phyloP scores from a whole-genome alignment of 2,113 vertebrate genomes.

The Gyps fulvus region DNA sequence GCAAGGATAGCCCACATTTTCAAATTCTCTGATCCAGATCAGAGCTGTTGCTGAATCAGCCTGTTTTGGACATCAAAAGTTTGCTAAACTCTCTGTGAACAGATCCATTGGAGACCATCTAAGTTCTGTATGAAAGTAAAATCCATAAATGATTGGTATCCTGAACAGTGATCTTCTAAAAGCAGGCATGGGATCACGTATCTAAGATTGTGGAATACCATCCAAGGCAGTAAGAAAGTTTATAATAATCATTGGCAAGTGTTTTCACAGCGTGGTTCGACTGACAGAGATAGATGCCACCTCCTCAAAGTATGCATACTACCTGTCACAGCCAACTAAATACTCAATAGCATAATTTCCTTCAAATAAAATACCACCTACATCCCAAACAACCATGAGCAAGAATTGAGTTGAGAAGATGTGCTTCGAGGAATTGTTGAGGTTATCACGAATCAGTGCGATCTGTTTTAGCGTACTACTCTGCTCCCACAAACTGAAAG shows the following conservation, averaged over 20 bases:
- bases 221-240: neutral
- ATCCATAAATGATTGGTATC: neutral
- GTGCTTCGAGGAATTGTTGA: neutral
- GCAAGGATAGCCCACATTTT: neutral
- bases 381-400: neutral
- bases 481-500: neutral
- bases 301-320: constrained; percentile 3
- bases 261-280: neutral
- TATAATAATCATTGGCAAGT: neutral
- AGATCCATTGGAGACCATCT: neutral
- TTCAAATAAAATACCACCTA: neutral
- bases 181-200: neutral
- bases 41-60: neutral
- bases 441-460: neutral
- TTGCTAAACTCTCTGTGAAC: neutral
- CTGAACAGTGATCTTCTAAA: neutral
- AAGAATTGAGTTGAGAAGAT: neutral
- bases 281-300: constrained; percentile 30
- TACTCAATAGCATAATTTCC: neutral
- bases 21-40: neutral
- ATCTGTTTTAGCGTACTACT: neutral
- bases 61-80: neutral
- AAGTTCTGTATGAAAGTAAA: neutral
- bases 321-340: constrained; percentile 30
- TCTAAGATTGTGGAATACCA: neutral